Conservation (phyloP, 1,140 invertebrate species). For the Drosophila parvula region DNA sequence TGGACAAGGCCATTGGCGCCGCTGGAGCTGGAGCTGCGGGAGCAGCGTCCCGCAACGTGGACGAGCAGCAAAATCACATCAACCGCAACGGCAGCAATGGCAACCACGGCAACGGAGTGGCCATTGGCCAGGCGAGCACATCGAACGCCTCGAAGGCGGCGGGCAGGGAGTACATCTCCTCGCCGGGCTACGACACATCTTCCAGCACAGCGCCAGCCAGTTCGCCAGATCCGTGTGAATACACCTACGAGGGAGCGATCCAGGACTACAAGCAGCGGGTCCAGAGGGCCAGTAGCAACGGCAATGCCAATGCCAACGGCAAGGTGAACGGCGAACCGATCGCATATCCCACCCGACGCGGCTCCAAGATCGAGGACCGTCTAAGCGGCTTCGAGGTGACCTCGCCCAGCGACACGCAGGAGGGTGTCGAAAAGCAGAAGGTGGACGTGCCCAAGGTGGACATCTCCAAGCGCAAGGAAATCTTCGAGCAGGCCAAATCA, state of each 20-base stretch:
- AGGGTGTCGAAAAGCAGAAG: slow-evolving; percentile 84
- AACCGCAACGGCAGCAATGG: slow-evolving; percentile 56
- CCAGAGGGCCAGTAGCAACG: slow-evolving; percentile 84
- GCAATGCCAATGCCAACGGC: slow-evolving; percentile 43
- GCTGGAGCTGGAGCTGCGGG: slow-evolving; percentile 21
- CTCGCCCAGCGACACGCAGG: slow-evolving; percentile 83
- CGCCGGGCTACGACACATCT: slow-evolving; percentile 80
- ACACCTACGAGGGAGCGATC: slow-evolving; percentile 94
- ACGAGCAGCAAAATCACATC: slow-evolving; percentile 71
- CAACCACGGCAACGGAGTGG: slow-evolving; percentile 39
- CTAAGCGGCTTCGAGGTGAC: slow-evolving; percentile 79
- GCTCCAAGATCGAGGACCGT: slow-evolving; percentile 81
- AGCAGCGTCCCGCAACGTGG: slow-evolving; percentile 18
- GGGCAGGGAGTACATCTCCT: slow-evolving; percentile 76
- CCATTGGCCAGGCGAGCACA: slow-evolving; percentile 38
- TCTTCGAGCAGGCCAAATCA: slow-evolving; percentile 88
- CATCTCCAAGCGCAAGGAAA: slow-evolving; percentile 91
- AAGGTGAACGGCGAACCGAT: slow-evolving; percentile 59
- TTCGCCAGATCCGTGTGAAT: slow-evolving; percentile 86
- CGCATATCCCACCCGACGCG: slow-evolving; percentile 70
- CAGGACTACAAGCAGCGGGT: slow-evolving; percentile 92
- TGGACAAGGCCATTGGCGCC: slow-evolving; percentile 70
- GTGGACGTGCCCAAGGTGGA: slow-evolving; percentile 91
- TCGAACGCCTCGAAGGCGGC: slow-evolving; percentile 41
- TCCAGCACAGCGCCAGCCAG: slow-evolving; percentile 79